Percentiles rank a stretch among this genome's conserved stretches.
phyloP scores from a whole-genome alignment of 2,113 vertebrate species.

The Phaetusa simplex region DNA sequence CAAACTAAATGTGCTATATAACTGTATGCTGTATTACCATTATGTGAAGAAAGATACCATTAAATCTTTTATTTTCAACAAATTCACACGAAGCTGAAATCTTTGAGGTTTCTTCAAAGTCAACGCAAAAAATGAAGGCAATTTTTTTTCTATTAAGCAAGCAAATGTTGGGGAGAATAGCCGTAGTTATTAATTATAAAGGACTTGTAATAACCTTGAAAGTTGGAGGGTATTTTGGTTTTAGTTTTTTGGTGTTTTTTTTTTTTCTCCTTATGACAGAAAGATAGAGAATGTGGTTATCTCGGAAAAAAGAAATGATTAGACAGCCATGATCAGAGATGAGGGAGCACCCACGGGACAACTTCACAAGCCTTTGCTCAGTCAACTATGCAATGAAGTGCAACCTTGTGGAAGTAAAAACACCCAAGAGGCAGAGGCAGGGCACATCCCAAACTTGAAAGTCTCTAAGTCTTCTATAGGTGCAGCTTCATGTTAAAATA shows the following conservation, averaged over 20 bases:
- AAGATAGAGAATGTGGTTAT: constrained; percentile 1
- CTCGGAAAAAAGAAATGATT: constrained; percentile 46
- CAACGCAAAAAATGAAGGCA: neutral
- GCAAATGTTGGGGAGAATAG: neutral
- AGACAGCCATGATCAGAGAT: constrained; percentile 52
- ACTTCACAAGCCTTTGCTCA: constrained; percentile 41
- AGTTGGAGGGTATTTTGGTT: neutral
- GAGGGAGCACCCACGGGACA: constrained; percentile 54
- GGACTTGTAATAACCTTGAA: neutral
- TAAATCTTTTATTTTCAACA: neutral
- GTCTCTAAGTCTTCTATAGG: neutral
- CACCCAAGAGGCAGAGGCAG: constrained; percentile 21
- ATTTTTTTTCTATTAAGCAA: neutral
- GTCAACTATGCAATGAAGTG: constrained; percentile 36
- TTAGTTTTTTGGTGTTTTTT: neutral
- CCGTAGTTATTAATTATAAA: neutral
- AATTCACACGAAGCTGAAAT: neutral
- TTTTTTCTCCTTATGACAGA: neutral
- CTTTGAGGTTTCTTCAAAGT: neutral
- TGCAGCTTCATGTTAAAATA: neutral
- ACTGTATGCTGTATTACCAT: neutral
- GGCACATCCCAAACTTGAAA: neutral
- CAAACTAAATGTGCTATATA: neutral
- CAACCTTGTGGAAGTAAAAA: constrained; percentile 68
- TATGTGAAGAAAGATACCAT: neutral